Percentiles rank a stretch among this genome's conserved stretches.
Conservation (phyloP, 2,797 vertebrate species). For the Eulemur rubriventer region DNA sequence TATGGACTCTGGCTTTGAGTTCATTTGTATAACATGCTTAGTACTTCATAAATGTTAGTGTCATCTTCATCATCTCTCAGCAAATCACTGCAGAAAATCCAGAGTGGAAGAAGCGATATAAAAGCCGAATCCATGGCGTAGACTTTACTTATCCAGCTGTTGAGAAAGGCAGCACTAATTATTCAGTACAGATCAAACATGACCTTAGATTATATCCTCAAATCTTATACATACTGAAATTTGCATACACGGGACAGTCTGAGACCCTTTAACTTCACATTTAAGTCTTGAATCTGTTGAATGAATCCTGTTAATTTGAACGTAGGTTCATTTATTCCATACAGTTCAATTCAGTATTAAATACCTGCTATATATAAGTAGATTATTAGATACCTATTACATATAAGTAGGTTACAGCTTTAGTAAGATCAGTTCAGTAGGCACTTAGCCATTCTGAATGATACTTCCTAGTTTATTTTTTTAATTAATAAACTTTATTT, state of each 20-base stretch:
- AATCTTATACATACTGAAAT: background rate
- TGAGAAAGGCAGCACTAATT: background rate
- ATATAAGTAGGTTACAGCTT: background rate
- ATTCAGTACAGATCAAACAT: background rate
- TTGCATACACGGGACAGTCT: background rate
- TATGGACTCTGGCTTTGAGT: constrained; percentile 14
- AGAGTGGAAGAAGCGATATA: background rate
- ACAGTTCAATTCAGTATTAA: constrained; percentile 19
- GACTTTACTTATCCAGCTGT: background rate
- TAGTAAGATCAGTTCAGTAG: background rate
- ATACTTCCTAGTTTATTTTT: background rate
- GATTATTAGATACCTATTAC: background rate
- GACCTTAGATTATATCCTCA: background rate
- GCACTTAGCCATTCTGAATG: background rate
- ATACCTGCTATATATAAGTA: background rate
- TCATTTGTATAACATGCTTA: constrained; percentile 39
- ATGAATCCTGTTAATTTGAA: constrained; percentile 37
- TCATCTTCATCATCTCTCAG: constrained; percentile 24
- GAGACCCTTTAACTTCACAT: background rate
- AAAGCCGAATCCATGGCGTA: background rate
- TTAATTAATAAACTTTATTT: background rate
- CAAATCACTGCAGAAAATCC: constrained; percentile 2
- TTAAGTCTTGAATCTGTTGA: constrained; percentile 44
- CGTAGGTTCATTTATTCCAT: background rate
- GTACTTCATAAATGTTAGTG: constrained; percentile 26